phyloP scores from a whole-genome alignment of 2,113 vertebrate species.

The Progne subis region DNA sequence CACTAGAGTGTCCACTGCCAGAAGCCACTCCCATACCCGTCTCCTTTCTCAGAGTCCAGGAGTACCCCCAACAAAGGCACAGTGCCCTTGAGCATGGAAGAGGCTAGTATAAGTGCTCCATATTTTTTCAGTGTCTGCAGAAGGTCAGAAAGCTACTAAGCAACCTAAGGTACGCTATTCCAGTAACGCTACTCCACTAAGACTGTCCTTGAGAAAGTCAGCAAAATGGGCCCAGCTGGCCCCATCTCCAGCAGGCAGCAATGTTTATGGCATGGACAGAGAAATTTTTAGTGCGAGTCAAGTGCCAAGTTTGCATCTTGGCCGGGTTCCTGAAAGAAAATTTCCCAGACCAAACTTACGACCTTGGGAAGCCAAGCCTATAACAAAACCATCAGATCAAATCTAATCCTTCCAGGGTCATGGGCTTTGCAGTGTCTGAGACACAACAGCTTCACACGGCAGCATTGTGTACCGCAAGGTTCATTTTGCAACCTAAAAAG shows the following conservation, averaged over 20 bases:
- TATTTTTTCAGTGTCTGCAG: not conserved
- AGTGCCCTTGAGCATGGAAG: not conserved
- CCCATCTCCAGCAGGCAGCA: not conserved
- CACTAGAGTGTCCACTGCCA: not conserved
- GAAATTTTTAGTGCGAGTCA: not conserved
- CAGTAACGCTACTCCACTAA: not conserved
- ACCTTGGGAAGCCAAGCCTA: slow-evolving; percentile 1
- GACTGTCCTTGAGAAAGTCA: not conserved
- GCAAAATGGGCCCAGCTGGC: not conserved
- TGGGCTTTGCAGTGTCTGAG: not conserved
- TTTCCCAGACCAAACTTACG: not conserved
- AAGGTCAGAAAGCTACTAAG: not conserved
- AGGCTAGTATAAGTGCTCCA: not conserved
- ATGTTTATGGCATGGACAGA: slow-evolving; percentile 29
- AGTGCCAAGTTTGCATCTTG: not conserved
- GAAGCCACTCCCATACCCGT: not conserved
- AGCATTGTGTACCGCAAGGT: not conserved
- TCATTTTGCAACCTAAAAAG: not conserved
- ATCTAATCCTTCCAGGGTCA: not conserved
- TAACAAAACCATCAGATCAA: not conserved
- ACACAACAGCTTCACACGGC: not conserved
- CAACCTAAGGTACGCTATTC: not conserved
- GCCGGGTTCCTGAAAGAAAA: not conserved
- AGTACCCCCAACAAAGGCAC: not conserved
- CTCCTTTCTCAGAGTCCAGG: not conserved